phyloP scores from a whole-genome alignment of 1,140 invertebrate genomes.

The Drosophila novamexicana region DNA sequence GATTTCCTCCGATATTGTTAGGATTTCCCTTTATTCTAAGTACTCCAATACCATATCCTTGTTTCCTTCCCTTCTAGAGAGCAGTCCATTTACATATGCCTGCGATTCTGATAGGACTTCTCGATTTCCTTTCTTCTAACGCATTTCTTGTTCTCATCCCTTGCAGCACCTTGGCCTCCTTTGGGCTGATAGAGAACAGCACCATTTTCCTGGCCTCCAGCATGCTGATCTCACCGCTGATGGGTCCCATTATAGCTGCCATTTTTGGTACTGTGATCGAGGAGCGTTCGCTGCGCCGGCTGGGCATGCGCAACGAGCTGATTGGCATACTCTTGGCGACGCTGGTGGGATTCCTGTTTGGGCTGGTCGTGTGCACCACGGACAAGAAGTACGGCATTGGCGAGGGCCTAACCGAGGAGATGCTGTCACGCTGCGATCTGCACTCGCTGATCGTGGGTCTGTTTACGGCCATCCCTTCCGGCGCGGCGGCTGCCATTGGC shows the following conservation, averaged over 20 bases:
- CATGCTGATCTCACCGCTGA: conserved; percentile 92
- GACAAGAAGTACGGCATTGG: conserved; percentile 86
- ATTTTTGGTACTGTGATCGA: conserved; percentile 90
- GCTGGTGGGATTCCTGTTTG: conserved; percentile 89
- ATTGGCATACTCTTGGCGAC: conserved; percentile 88
- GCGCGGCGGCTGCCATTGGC: conserved; percentile 90
- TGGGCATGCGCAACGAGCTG: conserved; percentile 88
- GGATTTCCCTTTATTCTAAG: too few species aligned
- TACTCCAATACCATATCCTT: too few species aligned
- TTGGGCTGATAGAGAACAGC: conserved; percentile 92
- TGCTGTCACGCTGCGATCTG: conserved; percentile 88
- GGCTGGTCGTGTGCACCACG: conserved; percentile 86
- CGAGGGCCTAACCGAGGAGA: conserved; percentile 89
- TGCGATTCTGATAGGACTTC: background rate
- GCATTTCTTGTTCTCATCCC: too few species aligned
- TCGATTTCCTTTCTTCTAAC: background rate
- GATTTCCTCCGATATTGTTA: too few species aligned
- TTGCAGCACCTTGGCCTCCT: conserved; percentile 85
- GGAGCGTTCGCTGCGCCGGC: conserved; percentile 87
- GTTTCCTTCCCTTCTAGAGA: conserved; percentile 85
- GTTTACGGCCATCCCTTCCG: conserved; percentile 89
- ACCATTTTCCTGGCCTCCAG: conserved; percentile 90
- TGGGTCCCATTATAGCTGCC: conserved; percentile 91
- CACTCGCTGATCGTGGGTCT: conserved; percentile 88
- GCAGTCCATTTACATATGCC: conserved; percentile 84